Conservation (phyloP, 2,888 invertebrate species). For the Nomada lathburiana region DNA sequence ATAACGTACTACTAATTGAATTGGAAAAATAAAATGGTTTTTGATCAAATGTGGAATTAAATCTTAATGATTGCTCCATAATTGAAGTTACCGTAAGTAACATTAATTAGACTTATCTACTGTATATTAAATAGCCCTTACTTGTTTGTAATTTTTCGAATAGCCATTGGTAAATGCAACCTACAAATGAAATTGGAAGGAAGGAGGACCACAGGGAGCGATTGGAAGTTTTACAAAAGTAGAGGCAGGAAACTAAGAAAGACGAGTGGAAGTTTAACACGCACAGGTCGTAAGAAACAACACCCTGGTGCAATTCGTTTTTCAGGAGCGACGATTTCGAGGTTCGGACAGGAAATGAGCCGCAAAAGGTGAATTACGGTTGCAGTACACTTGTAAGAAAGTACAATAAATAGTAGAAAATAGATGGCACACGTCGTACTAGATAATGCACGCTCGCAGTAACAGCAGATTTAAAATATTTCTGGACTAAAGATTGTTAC, state of each 20-base stretch:
- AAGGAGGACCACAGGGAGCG: not conserved
- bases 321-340: not conserved
- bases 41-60: no score
- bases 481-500: no score
- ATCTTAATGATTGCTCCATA: no score
- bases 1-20: no score
- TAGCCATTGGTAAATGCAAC: not conserved
- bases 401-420: not conserved
- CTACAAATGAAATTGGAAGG: not conserved
- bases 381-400: not conserved
- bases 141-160: not conserved
- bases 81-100: no score
- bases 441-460: not conserved
- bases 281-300: constrained; percentile 18
- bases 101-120: no score
- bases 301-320: not conserved
- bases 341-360: not conserved
- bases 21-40: no score
- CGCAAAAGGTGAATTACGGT: constrained; percentile 11
- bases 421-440: not conserved
- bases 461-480: not conserved
- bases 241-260: constrained; percentile 15
- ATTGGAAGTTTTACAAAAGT: constrained; percentile 15
- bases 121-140: no score
- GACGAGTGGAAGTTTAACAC: constrained; percentile 27